phyloP scores from a whole-genome alignment of 92 coral and sea anemone genomes.

The Desmophyllum pertusum region DNA sequence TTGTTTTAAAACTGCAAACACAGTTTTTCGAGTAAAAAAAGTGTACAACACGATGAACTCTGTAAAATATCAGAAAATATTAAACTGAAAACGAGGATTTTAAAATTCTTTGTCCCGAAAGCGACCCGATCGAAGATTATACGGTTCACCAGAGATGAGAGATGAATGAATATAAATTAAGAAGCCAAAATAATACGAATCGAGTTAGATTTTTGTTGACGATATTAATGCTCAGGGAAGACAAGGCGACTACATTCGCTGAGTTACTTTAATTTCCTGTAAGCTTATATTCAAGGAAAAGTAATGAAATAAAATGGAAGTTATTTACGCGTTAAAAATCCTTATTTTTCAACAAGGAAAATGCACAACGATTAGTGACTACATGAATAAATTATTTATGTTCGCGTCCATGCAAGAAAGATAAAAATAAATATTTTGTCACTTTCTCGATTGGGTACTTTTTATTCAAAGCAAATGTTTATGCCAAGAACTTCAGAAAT shows the following conservation, averaged over 20 bases:
- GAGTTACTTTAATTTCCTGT: neutral
- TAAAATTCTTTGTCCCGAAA: neutral
- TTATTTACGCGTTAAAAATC: neutral
- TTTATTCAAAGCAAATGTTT: constrained; percentile 27
- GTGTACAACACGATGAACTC: neutral
- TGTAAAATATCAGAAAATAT: neutral
- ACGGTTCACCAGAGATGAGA: neutral
- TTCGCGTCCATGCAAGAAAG: constrained; percentile 18
- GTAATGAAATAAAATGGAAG: neutral
- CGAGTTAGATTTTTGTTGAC: neutral
- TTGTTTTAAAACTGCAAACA: neutral
- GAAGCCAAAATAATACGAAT: constrained; percentile 9
- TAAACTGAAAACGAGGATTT: neutral
- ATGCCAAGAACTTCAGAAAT: constrained; percentile 16
- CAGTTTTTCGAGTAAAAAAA: neutral
- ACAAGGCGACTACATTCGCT: neutral
- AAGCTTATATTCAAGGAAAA: neutral
- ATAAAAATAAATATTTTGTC: constrained; percentile 35
- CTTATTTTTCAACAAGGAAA: neutral
- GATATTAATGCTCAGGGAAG: neutral
- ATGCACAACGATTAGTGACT: neutral
- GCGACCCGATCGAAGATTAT: neutral
- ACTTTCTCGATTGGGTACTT: constrained; percentile 11
- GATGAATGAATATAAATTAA: constrained; percentile 31
- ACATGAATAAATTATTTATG: constrained; percentile 14